Percentiles rank a stretch among this genome's conserved stretches.
phyloP scores from a whole-genome alignment of 2,797 vertebrate genomes.

The Poeciliopsis infans region DNA sequence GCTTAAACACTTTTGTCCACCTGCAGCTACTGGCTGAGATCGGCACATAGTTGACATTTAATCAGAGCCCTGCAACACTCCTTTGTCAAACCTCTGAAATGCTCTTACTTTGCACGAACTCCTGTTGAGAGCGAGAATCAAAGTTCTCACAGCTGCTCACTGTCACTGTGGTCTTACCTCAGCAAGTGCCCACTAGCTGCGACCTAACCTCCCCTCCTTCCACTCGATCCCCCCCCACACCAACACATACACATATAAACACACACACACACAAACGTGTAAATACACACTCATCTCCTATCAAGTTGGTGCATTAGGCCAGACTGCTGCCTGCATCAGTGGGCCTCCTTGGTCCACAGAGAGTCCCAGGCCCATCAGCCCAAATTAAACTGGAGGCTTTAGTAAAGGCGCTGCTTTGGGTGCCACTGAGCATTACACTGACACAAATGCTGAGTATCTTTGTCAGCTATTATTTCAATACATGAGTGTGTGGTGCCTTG shows the following conservation, averaged over 20 bases:
- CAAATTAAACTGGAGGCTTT: constrained; percentile 75
- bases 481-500: constrained; percentile 75
- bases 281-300: constrained; percentile 59
- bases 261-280: background rate
- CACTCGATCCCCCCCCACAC: constrained; percentile 36
- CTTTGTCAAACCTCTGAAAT: constrained; percentile 72
- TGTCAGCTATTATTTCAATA: constrained; percentile 85
- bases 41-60: constrained; percentile 68
- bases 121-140: constrained; percentile 67
- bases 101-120: constrained; percentile 57
- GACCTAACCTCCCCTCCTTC: constrained; percentile 40
- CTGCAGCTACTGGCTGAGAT: constrained; percentile 52
- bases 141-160: constrained; percentile 80
- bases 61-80: constrained; percentile 64
- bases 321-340: constrained; percentile 72
- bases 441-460: constrained; percentile 78
- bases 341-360: constrained; percentile 66
- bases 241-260: background rate
- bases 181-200: constrained; percentile 70
- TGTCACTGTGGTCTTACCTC: constrained; percentile 77
- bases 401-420: constrained; percentile 75
- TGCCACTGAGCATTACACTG: constrained; percentile 81
- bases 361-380: constrained; percentile 78
- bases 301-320: constrained; percentile 71
- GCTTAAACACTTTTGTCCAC: constrained; percentile 31